These are phyloP conservation scores for Lineus longissimus DNA, from an alignment of 1,140 invertebrate genomes.

Conservation along the genomic window DNA sequence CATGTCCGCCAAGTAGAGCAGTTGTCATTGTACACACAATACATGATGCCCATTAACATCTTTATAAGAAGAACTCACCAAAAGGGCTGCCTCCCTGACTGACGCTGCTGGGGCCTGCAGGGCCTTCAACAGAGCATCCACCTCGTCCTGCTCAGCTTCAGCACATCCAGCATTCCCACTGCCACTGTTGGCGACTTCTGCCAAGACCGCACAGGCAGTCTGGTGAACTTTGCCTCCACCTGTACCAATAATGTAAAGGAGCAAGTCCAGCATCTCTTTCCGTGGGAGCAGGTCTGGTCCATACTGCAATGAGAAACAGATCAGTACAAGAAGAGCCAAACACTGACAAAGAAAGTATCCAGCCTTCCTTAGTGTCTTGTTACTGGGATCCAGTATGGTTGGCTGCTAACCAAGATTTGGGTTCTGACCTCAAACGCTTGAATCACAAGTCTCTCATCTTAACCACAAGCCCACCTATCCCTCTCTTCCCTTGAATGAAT, in stretches of 20 bases:
- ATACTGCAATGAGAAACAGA: slow-evolving; percentile 33
- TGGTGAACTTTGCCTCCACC: slow-evolving; percentile 69
- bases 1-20: no score
- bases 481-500: no score
- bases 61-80: slow-evolving; percentile 49
- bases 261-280: slow-evolving; percentile 72
- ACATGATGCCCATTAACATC: not conserved
- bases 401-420: no score
- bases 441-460: no score
- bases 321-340: no score
- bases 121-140: slow-evolving; percentile 71
- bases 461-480: no score
- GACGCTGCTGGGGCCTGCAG: slow-evolving; percentile 67
- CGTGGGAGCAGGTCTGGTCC: slow-evolving; percentile 75
- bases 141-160: slow-evolving; percentile 66
- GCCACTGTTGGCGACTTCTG: slow-evolving; percentile 71
- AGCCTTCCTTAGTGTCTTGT: no score
- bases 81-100: slow-evolving; percentile 76
- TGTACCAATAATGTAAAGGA: slow-evolving; percentile 75
- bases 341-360: slow-evolving; percentile 21
- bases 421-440: no score
- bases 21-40: no score
- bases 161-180: slow-evolving; percentile 62
- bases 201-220: slow-evolving; percentile 68
- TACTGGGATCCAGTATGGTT: no score